Evolutionary conservation across 1,140 invertebrate genomes (phyloP), one percentile per base, ranked within the genome.

Genomic region (Solenopsis invicta): DNA sequence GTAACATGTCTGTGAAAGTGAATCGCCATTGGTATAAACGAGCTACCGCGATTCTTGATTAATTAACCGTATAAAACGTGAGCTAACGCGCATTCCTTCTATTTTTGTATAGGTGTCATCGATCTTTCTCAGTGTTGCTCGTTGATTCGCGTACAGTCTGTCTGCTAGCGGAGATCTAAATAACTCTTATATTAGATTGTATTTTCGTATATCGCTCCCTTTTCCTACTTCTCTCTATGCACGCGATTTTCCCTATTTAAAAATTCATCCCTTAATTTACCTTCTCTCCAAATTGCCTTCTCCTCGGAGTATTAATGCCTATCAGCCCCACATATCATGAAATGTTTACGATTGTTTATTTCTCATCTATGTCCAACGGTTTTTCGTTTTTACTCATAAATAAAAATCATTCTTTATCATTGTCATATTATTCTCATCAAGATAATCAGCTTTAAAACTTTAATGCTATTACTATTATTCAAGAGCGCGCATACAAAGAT

Each of bases 71-170:
- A 48, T 54, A 34, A 84, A 74, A 29, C 12, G 24, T 6, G 54
- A 29, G 54, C 24, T 82, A 41, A 74, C 21, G 41, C 18, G 18
- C 4, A 18, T 18, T 37, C 9, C 54, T 56, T 56, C 24, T 61
- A 82, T 82, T 72, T 82, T 69, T 4, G 24, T 74, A 59, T 12
- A 2, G 52, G 18, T 71, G 12, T 21, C 21, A 72, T 82, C 37
- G 52, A 82, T 82, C 16, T 41, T 8, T 61, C 16, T 72, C 52
- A 48, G 13, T 24, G n/a, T 16, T 29, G 37, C 10, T 48, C 62
- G 16, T 62, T 24, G 16, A 84, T 84, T 61, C 37, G 2, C 24
- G 74, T 61, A n/a, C n/a, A 48, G 29, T 29, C 4, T 41, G 12
- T n/a, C 41, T 41, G 4, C 16, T n/a, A 48, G 59, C 18, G 16